Evolutionary conservation across 2,888 invertebrate species (phyloP).

Genomic region (Mycogona germanica): DNA sequence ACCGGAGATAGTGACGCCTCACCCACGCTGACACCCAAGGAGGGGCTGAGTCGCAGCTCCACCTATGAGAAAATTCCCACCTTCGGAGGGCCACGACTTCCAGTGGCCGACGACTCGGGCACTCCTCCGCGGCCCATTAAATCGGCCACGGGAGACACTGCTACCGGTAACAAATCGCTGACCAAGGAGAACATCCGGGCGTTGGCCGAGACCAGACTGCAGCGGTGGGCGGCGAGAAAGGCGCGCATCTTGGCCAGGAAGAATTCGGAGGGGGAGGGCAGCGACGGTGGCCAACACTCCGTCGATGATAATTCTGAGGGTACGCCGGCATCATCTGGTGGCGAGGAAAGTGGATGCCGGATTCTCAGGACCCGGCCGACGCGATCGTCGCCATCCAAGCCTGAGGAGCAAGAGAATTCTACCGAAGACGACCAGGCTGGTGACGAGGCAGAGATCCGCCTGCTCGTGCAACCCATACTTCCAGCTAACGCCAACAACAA

Average conservation of each 20-base stretch:
- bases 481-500: slow-evolving; percentile 2
- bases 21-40: slow-evolving; percentile 2
- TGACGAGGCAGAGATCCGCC: background rate
- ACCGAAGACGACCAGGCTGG: background rate
- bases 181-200: slow-evolving; percentile 5
- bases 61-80: slow-evolving; percentile 33
- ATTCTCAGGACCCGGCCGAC: background rate
- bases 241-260: slow-evolving; percentile 1
- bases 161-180: slow-evolving; percentile 9
- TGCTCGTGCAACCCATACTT: background rate
- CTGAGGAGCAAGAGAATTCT: no score
- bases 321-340: background rate
- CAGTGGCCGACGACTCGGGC: slow-evolving; percentile 3
- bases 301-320: background rate
- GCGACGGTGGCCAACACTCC: background rate
- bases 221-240: slow-evolving; percentile 6
- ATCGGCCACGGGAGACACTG: slow-evolving; percentile 3
- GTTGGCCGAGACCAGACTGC: slow-evolving; percentile 7
- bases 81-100: slow-evolving; percentile 3
- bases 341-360: background rate
- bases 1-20: background rate
- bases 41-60: slow-evolving; percentile 28
- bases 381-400: background rate
- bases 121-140: slow-evolving; percentile 12
- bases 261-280: background rate